Base-by-base conservation (phyloP, 2,113 vertebrate genomes). In the Morone chrysops region DNA sequence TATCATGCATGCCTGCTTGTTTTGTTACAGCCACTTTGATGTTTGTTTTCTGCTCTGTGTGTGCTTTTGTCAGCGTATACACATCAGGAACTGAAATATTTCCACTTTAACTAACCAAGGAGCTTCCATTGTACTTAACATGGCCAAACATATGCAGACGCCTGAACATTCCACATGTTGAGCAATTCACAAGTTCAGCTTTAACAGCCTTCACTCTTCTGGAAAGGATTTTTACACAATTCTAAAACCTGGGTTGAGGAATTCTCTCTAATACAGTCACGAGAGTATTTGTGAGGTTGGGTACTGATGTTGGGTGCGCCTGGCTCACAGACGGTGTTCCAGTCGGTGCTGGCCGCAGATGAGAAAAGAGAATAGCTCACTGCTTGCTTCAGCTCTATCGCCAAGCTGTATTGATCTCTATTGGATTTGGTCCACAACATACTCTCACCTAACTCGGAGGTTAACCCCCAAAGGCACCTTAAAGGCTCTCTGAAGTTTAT, bases 341-440 rank as follows among this genome's bases (percentile, higher is more conserved):
- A 81, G 0, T n/a, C 67, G 16, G 16, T 41, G 17, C 41, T 66
- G 48, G 48, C 36, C 17, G 0, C 16, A 71, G 53, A 70, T 70
- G 50, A 77, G 78, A 72, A 54, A 77, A 80, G n/a, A 77, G 53
- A 73, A 18, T 40, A 54, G 79, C 41, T 71, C 40, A 38, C 36
- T 76, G 41, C 82, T 79, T 8, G 57, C 73, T 84, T 69, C 81
- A 75, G 72, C 74, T 84, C 50, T 67, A 68, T 75, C 5, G 18
- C 84, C 70, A 74, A 70, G 70, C 74, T 80, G 70, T 89, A 90
- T 93, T 89, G 90, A 94, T 94, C 82, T 85, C 66, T 88, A 87
- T 88, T 90, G 82, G 87, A 89, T 88, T 86, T 69, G 82, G 83
- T 91, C 87, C 69, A 80, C 78, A 81, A 78, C 73, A 74, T 82